A percentile compares a stretch with the other conserved stretches of the same genome.
Evolutionary conservation across 2,113 vertebrate genomes (phyloP).

Genomic region (Indri indri): DNA sequence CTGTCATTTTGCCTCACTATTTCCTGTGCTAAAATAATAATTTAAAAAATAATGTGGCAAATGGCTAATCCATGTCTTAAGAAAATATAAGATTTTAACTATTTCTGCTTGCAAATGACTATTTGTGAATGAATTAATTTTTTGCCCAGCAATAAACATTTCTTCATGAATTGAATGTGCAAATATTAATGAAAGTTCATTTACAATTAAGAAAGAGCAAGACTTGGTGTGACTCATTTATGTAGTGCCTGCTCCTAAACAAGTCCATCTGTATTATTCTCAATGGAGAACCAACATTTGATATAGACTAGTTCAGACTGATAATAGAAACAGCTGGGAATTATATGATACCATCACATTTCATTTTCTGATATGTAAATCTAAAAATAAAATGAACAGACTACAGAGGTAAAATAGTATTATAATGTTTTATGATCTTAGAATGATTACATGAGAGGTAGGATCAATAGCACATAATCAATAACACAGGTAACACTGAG

Average conservation of each 20-base stretch:
- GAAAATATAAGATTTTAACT: slow-evolving; percentile 39
- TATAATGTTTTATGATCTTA: not conserved
- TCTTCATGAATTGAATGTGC: not conserved
- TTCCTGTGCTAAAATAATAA: slow-evolving; percentile 45
- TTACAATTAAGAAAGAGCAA: not conserved
- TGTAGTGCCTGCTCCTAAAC: not conserved
- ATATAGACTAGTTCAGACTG: not conserved
- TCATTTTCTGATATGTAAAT: not conserved
- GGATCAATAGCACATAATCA: not conserved
- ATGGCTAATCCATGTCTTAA: slow-evolving; percentile 30
- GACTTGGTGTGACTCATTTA: not conserved
- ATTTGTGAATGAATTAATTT: slow-evolving; percentile 40
- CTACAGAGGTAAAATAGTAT: not conserved
- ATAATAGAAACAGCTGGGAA: not conserved
- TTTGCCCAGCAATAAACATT: not conserved
- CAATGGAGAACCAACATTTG: not conserved
- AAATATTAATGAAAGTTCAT: not conserved
- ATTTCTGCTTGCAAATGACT: not conserved
- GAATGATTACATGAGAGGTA: not conserved
- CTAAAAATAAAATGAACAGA: not conserved
- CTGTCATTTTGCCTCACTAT: slow-evolving; percentile 59
- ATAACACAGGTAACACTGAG: not conserved
- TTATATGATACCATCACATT: not conserved
- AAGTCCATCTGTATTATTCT: not conserved
- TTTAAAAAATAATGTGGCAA: slow-evolving; percentile 50